Conservation (phyloP, 1,140 invertebrate genomes). For the Drosophila miranda region DNA sequence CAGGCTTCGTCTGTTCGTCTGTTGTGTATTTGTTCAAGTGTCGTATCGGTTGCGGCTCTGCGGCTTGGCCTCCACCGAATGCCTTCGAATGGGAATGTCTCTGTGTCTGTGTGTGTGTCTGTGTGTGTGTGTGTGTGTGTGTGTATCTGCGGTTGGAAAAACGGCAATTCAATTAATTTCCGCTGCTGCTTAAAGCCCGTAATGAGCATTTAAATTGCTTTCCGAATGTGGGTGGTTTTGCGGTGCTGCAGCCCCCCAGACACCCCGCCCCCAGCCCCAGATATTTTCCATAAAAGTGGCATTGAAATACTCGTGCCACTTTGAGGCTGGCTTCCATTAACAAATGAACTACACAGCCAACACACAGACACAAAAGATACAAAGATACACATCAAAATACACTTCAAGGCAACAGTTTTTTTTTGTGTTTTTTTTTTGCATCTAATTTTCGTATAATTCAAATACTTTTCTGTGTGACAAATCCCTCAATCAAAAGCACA, state of each 20-base stretch:
- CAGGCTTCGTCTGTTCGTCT: background rate
- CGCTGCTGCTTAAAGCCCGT: slow-evolving; percentile 74
- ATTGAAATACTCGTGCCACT: slow-evolving; percentile 31
- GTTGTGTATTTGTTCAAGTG: slow-evolving; percentile 73
- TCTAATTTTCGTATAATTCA: too few relatives aligned
- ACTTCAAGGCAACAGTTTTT: too few relatives aligned
- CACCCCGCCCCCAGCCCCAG: background rate
- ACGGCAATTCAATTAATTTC: slow-evolving; percentile 79
- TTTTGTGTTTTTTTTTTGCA: too few relatives aligned
- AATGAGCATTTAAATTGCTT: slow-evolving; percentile 80
- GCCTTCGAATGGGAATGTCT: slow-evolving; percentile 29
- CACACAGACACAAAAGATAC: slow-evolving; percentile 13
- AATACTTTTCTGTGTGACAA: too few relatives aligned
- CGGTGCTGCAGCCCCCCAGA: slow-evolving; percentile 26
- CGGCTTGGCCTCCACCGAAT: slow-evolving; percentile 54
- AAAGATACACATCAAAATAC: background rate
- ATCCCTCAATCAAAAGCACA: too few relatives aligned
- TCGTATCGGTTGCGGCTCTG: slow-evolving; percentile 78
- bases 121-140: slow-evolving; percentile 15
- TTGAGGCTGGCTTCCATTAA: slow-evolving; percentile 40
- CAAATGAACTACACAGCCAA: slow-evolving; percentile 49
- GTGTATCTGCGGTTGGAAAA: slow-evolving; percentile 54
- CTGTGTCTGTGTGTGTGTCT: background rate
- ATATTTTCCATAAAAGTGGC: slow-evolving; percentile 67
- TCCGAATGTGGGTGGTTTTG: slow-evolving; percentile 63